Evolutionary conservation across 2,113 vertebrate genomes (phyloP).

Genomic region (Centrocercus urophasianus): DNA sequence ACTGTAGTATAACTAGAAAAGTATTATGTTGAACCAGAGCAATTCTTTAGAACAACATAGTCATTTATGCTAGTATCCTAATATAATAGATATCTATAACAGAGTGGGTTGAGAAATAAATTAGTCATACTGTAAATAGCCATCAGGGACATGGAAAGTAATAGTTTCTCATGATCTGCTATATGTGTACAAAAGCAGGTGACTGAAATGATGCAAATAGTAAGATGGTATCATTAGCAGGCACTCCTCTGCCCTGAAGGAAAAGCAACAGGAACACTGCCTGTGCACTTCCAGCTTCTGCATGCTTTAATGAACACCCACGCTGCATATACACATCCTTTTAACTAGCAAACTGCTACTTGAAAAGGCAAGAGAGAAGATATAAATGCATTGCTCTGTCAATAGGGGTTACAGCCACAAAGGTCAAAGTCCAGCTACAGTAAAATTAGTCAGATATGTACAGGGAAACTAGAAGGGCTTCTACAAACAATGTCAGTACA

Average conservation of each 20-base stretch:
- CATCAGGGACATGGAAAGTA: conserved; percentile 54
- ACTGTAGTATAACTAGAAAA: neutral
- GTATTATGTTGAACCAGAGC: neutral
- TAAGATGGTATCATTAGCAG: conserved; percentile 50
- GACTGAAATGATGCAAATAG: conserved; percentile 46
- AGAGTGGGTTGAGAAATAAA: conserved; percentile 4
- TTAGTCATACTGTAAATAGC: conserved; percentile 44
- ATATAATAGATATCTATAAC: neutral
- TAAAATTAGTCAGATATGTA: neutral
- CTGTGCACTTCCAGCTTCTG: neutral
- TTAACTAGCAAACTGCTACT: neutral
- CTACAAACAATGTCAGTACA: neutral
- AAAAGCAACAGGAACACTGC: neutral
- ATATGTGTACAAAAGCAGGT: conserved; percentile 30
- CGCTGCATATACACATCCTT: neutral
- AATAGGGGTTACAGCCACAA: neutral
- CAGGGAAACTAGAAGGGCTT: conserved; percentile 25
- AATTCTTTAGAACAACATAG: conserved; percentile 3
- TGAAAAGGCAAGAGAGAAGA: neutral
- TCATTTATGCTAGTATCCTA: neutral
- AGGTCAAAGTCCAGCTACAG: conserved; percentile 33
- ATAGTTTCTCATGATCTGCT: conserved; percentile 56
- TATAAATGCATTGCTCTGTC: neutral
- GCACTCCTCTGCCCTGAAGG: conserved; percentile 49
- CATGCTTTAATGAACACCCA: neutral